Evolutionary conservation across 2,797 vertebrate genomes (phyloP).

Genomic region (Malacoraja senta): DNA sequence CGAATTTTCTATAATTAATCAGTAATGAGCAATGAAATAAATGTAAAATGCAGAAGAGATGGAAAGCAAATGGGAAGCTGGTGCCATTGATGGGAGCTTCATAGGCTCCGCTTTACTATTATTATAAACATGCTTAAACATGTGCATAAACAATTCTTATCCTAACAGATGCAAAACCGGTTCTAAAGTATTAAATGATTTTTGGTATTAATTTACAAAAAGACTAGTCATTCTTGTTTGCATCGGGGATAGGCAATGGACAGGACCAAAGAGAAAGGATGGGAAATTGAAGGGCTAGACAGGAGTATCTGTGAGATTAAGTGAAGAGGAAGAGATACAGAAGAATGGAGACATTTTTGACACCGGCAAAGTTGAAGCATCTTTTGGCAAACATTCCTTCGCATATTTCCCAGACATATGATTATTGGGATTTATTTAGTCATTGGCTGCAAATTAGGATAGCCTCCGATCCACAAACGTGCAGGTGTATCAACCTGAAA

Average conservation of each 20-base stretch:
- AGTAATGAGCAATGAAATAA: neutral
- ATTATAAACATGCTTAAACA: constrained; percentile 7
- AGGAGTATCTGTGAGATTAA: neutral
- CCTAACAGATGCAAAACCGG: neutral
- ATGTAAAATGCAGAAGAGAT: neutral
- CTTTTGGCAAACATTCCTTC: neutral
- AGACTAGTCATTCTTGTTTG: neutral
- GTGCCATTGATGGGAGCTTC: neutral
- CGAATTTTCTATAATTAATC: neutral
- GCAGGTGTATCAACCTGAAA: neutral
- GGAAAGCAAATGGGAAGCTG: neutral
- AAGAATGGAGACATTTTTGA: neutral
- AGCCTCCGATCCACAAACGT: neutral
- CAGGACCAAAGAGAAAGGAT: neutral
- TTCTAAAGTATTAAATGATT: neutral
- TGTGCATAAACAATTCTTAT: neutral
- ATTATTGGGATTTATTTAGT: neutral
- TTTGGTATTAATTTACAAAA: neutral
- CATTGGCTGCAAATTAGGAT: neutral
- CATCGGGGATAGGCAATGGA: neutral
- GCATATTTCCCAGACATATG: neutral
- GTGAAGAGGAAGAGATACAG: neutral
- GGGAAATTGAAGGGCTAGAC: neutral
- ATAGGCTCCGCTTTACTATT: neutral
- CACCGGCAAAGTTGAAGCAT: neutral